These are phyloP conservation scores for Lordiphosa fenestrarum DNA, from an alignment of 2,888 invertebrate genomes.

Conservation along the genomic window DNA sequence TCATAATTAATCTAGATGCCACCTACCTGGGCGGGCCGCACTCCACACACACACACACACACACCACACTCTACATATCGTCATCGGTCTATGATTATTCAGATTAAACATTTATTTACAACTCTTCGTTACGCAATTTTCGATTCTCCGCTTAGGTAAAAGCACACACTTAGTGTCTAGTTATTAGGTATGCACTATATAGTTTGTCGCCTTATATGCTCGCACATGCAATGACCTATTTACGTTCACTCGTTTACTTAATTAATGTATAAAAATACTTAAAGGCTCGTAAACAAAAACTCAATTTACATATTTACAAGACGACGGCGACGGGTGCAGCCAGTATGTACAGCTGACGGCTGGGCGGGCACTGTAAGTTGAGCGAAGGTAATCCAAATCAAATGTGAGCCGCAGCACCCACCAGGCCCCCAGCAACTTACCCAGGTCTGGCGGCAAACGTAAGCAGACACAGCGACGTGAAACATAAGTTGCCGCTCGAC, in stretches of 20 bases:
- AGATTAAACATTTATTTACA: slow-evolving; percentile 69
- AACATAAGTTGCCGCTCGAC: slow-evolving; percentile 58
- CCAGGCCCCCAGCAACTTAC: slow-evolving; percentile 36
- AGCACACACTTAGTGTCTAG: slow-evolving; percentile 16
- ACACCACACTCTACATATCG: neutral
- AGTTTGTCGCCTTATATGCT: slow-evolving; percentile 3
- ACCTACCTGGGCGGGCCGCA: slow-evolving; percentile 11
- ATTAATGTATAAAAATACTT: slow-evolving; percentile 74
- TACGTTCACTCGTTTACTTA: slow-evolving; percentile 35
- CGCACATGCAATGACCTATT: slow-evolving; percentile 33
- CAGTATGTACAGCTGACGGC: slow-evolving; percentile 17
- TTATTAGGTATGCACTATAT: slow-evolving; percentile 14
- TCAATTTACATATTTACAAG: slow-evolving; percentile 68
- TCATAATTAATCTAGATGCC: slow-evolving; percentile 62
- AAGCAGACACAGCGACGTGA: slow-evolving; percentile 42
- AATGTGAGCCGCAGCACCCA: slow-evolving; percentile 11
- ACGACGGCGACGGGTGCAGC: slow-evolving; percentile 1
- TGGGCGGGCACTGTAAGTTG: slow-evolving; percentile 9
- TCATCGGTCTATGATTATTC: slow-evolving; percentile 40
- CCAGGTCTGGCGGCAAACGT: slow-evolving; percentile 12
- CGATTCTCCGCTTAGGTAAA: slow-evolving; percentile 25
- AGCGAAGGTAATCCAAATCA: slow-evolving; percentile 40
- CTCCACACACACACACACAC: too few relatives aligned
- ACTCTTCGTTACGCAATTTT: slow-evolving; percentile 21
- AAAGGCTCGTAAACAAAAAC: slow-evolving; percentile 57